phyloP scores from a whole-genome alignment of 2,797 vertebrate genomes.

The Cynopterus sphinx region DNA sequence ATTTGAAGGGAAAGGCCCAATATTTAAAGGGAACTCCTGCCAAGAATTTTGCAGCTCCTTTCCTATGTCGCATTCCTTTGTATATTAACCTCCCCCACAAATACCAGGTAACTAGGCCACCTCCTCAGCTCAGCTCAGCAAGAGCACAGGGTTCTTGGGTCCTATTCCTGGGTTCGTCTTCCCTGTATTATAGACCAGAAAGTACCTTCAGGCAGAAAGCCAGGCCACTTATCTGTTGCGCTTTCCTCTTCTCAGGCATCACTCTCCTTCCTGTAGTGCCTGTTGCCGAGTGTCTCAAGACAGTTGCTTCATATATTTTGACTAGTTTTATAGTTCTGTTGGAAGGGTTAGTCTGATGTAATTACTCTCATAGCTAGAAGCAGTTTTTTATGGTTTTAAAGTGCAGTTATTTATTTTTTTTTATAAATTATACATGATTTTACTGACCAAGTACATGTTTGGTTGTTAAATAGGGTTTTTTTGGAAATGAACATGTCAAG shows the following conservation, averaged over 20 bases:
- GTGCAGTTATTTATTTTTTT: background rate
- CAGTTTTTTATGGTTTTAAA: background rate
- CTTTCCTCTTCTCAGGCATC: background rate
- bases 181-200: background rate
- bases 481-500: conserved; percentile 2
- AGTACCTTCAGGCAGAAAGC: background rate
- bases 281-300: background rate
- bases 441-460: background rate
- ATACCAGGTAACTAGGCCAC: background rate
- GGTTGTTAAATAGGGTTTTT: background rate
- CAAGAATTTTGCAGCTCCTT: background rate
- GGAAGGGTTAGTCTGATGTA: background rate
- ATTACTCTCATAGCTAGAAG: background rate
- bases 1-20: background rate
- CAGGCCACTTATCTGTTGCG: background rate
- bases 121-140: background rate
- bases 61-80: background rate
- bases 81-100: background rate
- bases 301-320: background rate
- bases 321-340: background rate
- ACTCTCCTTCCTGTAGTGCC: background rate
- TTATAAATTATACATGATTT: background rate
- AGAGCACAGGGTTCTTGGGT: background rate
- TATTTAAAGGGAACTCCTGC: background rate
- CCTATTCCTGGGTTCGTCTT: background rate